Evolutionary conservation across 1,140 invertebrate genomes (phyloP).

Genomic region (Euura lappo): DNA sequence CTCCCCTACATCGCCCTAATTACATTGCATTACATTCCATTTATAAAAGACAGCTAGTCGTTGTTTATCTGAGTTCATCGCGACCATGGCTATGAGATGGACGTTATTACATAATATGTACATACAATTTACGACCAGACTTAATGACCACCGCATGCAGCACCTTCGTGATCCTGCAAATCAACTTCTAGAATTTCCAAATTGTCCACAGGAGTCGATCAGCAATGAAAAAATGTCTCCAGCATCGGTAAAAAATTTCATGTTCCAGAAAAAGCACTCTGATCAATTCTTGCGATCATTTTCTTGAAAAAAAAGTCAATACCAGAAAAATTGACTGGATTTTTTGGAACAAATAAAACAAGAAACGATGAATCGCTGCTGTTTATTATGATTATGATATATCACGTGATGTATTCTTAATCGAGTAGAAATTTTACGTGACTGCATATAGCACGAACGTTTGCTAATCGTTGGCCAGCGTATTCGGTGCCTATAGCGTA

Average conservation of each 20-base stretch:
- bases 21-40: slow-evolving; percentile 37
- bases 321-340: not conserved
- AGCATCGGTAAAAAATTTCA: not conserved
- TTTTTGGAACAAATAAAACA: not conserved
- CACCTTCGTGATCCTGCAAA: not conserved
- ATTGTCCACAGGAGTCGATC: not conserved
- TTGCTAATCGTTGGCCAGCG: too few species aligned
- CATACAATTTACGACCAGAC: not conserved
- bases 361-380: too few species aligned
- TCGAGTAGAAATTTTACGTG: too few species aligned
- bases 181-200: not conserved
- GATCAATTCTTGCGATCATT: not conserved
- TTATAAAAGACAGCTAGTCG: slow-evolving; percentile 39
- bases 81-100: slow-evolving; percentile 32
- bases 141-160: not conserved
- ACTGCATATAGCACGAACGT: too few species aligned
- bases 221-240: not conserved
- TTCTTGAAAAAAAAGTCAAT: not conserved
- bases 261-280: not conserved
- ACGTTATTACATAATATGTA: not conserved
- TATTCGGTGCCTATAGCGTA: too few species aligned
- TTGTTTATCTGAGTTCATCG: slow-evolving; percentile 32
- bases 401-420: too few species aligned
- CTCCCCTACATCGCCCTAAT: slow-evolving; percentile 38
- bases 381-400: too few species aligned